Base-by-base conservation (phyloP, 1,140 invertebrate species). In the Semibalanus balanoides region DNA sequence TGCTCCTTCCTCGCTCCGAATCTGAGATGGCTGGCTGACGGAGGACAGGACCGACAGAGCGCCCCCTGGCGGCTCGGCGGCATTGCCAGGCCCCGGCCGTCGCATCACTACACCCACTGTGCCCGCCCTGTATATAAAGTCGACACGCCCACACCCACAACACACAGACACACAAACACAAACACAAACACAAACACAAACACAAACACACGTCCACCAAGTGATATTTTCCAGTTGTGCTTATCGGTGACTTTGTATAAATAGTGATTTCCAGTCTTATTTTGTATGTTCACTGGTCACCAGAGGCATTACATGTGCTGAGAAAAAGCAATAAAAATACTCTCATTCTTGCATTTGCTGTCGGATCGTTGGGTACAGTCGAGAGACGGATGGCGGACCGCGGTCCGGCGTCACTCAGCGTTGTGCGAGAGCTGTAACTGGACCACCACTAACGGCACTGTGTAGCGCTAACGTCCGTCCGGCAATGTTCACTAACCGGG, bases 211-310 rank as follows among this genome's bases (percentile, higher is more conserved):
- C 51, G 22, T 25, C 11, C 51, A 64, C 51, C 51, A 64, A 64
- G 51, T 64, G 51, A 64, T 64, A 64, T 64, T 64, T 40, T 64
- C 51, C 51, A 64, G 51, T 64, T 64, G 51, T 64, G 51, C 51
- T 64, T 64, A 25, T 64, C 22, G 51, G 51, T 64, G 51, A 64
- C 51, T 22, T 64, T 64, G 51, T 64, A 64, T 64, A 64, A 64
- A 64, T 64, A 64, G 51, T 64, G 51, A 64, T 64, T 64, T 64
- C 51, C 51, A 64, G 51, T 64, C 22, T 64, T 25, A 64, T 64
- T 64, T 64, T 64, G 51, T 64, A 64, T 64, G 35, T 40, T 40
- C 17, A 40, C 17, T 40, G 51, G 51, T 64, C 51, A 64, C 51
- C 51, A 19, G 51, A 64, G 51, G 51, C 51, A 64, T 64, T 64